These are phyloP conservation scores for Drosophila chauvacae DNA, from an alignment of 1,140 invertebrate genomes.

Conservation along the genomic window DNA sequence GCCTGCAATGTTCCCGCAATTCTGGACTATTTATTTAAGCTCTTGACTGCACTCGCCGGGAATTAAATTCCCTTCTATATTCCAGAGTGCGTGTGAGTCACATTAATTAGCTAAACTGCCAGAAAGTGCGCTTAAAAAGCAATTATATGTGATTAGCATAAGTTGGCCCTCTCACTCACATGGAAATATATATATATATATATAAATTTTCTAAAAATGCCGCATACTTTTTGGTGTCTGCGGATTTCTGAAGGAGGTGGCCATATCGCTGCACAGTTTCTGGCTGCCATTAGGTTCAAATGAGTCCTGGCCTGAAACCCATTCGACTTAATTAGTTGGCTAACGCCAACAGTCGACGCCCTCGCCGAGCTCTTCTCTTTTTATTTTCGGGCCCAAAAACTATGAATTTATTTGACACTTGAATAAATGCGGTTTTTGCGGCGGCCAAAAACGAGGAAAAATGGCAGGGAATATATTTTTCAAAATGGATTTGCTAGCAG, in stretches of 20 bases:
- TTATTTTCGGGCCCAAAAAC: conserved; percentile 43
- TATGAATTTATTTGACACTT: conserved; percentile 84
- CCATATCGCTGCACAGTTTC: conserved; percentile 21
- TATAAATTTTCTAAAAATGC: conserved; percentile 38
- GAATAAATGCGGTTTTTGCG: conserved; percentile 83
- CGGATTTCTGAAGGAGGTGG: conserved; percentile 7
- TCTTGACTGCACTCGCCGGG: conserved; percentile 24
- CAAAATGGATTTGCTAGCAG: conserved; percentile 54
- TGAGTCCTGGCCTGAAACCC: conserved; percentile 45
- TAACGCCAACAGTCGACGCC: conserved; percentile 42
- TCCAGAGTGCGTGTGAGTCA: conserved; percentile 62
- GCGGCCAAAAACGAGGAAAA: conserved; percentile 71
- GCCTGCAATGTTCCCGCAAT: conserved; percentile 31
- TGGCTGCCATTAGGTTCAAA: conserved; percentile 38
- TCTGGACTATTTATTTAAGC: conserved; percentile 40
- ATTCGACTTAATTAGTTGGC: conserved; percentile 83
- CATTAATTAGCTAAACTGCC: conserved; percentile 75
- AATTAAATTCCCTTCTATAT: conserved; percentile 28
- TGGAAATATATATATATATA: not conserved
- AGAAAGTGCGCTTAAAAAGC: conserved; percentile 82
- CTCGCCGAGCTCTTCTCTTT: conserved; percentile 10
- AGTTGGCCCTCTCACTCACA: conserved; percentile 51
- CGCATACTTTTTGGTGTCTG: conserved; percentile 55
- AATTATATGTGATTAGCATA: conserved; percentile 84
- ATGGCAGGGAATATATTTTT: conserved; percentile 74